Evolutionary conservation across 2,113 vertebrate genomes (phyloP).

Genomic region (Eretmochelys imbricata): DNA sequence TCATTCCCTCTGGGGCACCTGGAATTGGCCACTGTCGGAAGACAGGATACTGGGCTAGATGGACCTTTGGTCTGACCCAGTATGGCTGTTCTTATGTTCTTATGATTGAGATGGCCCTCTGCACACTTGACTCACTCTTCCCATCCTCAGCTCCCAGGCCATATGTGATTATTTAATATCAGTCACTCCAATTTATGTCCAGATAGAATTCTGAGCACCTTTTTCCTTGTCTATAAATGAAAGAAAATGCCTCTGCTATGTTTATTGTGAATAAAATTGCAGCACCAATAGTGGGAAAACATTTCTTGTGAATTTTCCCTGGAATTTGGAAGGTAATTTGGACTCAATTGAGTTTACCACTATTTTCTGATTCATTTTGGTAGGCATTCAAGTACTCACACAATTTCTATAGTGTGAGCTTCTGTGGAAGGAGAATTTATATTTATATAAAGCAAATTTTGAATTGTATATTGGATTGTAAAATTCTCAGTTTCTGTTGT

Average conservation of each 20-base stretch:
- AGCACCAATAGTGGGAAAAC: neutral
- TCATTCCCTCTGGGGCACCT: no score
- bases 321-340: constrained; percentile 27
- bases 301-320: neutral
- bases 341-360: constrained; percentile 9
- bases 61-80: no score
- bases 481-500: constrained; percentile 12
- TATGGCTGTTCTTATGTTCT: no score
- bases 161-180: neutral
- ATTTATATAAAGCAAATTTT: constrained; percentile 26
- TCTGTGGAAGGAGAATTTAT: constrained; percentile 20
- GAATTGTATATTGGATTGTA: constrained; percentile 38
- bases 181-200: neutral
- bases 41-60: no score
- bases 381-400: neutral
- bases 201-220: neutral
- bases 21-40: no score
- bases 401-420: neutral
- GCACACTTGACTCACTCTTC: neutral
- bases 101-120: neutral
- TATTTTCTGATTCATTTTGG: neutral
- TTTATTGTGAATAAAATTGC: neutral
- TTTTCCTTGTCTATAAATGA: neutral
- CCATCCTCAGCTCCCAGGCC: neutral
- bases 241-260: neutral